These are phyloP conservation scores for Globodera ellingtonae DNA, from an alignment of 1,140 invertebrate genomes.

Conservation along the genomic window DNA sequence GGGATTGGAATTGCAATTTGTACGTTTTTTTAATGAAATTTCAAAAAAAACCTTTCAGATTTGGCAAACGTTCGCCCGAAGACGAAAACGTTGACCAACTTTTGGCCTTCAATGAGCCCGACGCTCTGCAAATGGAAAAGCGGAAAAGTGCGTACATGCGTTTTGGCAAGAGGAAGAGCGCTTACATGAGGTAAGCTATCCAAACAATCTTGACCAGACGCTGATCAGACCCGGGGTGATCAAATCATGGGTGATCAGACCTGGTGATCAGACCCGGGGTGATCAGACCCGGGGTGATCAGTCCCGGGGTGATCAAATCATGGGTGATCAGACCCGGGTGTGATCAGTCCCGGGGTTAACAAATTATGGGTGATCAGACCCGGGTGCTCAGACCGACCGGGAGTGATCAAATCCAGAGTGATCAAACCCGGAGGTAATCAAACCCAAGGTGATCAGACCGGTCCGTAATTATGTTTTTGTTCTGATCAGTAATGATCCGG, in stretches of 20 bases:
- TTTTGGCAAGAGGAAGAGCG: conserved; percentile 40
- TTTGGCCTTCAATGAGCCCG: neutral
- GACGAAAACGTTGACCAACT: conserved; percentile 6
- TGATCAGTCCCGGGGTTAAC: no score
- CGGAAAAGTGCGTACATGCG: conserved; percentile 42
- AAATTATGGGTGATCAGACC: no score
- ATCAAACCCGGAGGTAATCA: no score
- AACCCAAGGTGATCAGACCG: no score
- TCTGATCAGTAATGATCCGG: no score
- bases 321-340: neutral
- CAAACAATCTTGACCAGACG: neutral
- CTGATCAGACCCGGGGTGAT: neutral
- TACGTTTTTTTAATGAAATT: no score
- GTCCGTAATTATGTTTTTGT: no score
- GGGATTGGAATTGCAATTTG: neutral
- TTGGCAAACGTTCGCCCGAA: conserved; percentile 30
- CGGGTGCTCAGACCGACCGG: no score
- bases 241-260: neutral
- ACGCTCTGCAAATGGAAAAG: conserved; percentile 33
- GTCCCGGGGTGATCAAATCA: no score
- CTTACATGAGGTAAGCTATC: conserved; percentile 39
- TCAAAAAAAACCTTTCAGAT: conserved; percentile 15
- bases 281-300: neutral
- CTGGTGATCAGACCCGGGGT: no score
- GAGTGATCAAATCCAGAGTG: no score